Evolutionary conservation across 2,797 vertebrate species (phyloP).

Genomic region (Cossypha dichroa): DNA sequence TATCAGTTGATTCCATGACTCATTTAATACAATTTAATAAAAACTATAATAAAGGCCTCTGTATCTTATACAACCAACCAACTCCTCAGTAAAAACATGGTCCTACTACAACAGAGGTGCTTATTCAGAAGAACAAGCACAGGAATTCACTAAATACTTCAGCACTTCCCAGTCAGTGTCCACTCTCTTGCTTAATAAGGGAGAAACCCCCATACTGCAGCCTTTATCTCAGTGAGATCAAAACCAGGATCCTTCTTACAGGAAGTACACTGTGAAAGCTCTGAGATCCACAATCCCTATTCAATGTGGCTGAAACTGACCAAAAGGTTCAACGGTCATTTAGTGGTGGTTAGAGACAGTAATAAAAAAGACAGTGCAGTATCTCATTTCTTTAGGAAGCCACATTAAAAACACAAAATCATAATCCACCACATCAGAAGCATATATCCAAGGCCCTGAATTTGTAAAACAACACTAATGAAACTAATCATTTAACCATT

Average conservation of each 20-base stretch:
- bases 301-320: neutral
- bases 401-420: neutral
- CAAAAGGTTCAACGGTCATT: neutral
- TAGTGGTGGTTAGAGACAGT: neutral
- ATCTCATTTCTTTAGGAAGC: neutral
- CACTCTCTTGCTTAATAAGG: neutral
- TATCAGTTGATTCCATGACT: neutral
- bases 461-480: neutral
- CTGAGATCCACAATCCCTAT: neutral
- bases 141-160: neutral
- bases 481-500: neutral
- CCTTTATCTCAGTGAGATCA: neutral
- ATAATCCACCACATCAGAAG: neutral
- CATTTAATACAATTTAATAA: neutral
- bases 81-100: neutral
- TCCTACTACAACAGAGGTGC: neutral
- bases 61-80: neutral
- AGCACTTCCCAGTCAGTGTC: neutral
- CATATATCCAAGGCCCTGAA: neutral
- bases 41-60: neutral
- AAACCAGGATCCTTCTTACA: neutral
- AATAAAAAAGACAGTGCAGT: neutral
- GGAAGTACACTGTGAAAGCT: neutral
- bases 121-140: neutral
- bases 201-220: neutral